phyloP scores from a whole-genome alignment of 2,888 invertebrate species.

The Tetropium fuscum region DNA sequence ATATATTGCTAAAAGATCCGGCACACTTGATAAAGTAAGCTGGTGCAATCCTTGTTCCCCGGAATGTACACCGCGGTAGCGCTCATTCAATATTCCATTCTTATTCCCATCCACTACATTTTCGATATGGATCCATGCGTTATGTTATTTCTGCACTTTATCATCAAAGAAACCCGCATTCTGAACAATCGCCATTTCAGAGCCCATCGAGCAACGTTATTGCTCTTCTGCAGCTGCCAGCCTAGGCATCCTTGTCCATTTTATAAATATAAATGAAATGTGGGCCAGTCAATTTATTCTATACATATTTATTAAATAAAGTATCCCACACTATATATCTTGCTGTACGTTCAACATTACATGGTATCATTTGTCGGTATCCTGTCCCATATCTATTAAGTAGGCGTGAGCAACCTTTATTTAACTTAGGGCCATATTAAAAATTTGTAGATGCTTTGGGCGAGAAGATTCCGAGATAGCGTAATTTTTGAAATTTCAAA shows the following conservation, averaged over 20 bases:
- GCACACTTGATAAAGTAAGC: conserved; percentile 27
- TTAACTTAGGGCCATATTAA: too few relatives aligned
- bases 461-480: too few relatives aligned
- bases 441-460: too few relatives aligned
- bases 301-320: conserved; percentile 15
- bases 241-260: conserved; percentile 31
- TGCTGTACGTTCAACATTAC: too few relatives aligned
- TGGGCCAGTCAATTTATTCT: conserved; percentile 32
- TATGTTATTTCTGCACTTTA: conserved; percentile 57
- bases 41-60: conserved; percentile 22
- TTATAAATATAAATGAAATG: conserved; percentile 41
- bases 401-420: too few relatives aligned
- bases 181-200: conserved; percentile 57
- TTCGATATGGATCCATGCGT: conserved; percentile 58
- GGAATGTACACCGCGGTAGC: conserved; percentile 15
- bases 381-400: too few relatives aligned
- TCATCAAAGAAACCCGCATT: conserved; percentile 52
- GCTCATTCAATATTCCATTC: conserved; percentile 57
- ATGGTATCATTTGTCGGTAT: too few relatives aligned
- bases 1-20: conserved; percentile 33
- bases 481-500: too few relatives aligned
- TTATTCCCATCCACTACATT: conserved; percentile 59
- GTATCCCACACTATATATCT: too few relatives aligned
- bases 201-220: conserved; percentile 47
- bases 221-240: conserved; percentile 26